A percentile compares a stretch with the other conserved stretches of the same genome.
These are phyloP conservation scores for Malurus melanocephalus DNA, from an alignment of 2,113 vertebrate genomes.

Conservation along the genomic window DNA sequence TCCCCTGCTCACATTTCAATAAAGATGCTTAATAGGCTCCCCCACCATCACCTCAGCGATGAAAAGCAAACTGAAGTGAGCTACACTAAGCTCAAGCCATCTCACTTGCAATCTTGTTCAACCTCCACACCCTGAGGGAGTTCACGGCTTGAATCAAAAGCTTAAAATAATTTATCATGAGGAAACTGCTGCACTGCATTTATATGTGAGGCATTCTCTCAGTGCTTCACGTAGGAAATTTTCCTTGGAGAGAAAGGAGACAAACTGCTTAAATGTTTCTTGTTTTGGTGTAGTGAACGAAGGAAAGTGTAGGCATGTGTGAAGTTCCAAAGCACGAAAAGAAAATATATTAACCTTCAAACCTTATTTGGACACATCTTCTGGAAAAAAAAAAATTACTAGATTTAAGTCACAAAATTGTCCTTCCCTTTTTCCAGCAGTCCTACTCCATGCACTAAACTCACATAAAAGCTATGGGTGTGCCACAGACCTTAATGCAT, in stretches of 20 bases:
- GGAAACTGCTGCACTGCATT: not conserved
- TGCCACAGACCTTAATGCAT: constrained; percentile 1
- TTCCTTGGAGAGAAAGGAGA: not conserved
- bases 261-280: not conserved
- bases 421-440: not conserved
- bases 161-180: constrained; percentile 5
- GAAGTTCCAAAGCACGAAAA: not conserved
- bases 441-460: not conserved
- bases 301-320: not conserved
- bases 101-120: not conserved
- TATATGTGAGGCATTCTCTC: not conserved
- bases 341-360: constrained; percentile 8
- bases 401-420: not conserved
- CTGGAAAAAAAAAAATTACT: not conserved
- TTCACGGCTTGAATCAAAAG: not conserved
- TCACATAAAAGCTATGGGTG: not conserved
- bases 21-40: not conserved
- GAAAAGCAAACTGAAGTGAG: not conserved
- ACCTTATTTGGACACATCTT: not conserved
- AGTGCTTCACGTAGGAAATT: not conserved
- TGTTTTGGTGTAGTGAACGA: not conserved
- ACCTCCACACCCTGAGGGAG: not conserved
- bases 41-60: not conserved
- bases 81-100: not conserved
- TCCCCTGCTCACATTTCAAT: not conserved